phyloP scores from a whole-genome alignment of 2,888 invertebrate species.

The Heliothis peltigera region DNA sequence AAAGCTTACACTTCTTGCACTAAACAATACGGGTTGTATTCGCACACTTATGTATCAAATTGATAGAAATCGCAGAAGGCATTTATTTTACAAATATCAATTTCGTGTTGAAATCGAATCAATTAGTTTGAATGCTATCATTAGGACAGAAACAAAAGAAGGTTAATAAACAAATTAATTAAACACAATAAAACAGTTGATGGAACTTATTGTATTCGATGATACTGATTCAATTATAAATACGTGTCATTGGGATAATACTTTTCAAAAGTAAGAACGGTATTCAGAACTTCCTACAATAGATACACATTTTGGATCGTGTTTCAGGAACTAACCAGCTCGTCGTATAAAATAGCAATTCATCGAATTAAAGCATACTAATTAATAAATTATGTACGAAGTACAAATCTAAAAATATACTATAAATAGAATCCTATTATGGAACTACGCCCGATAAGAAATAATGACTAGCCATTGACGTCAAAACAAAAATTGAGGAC shows the following conservation, averaged over 20 bases:
- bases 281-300: background rate
- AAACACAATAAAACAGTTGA: conserved; percentile 25
- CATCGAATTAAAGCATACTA: too few species aligned
- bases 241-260: conserved; percentile 2
- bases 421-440: background rate
- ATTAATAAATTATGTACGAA: too few species aligned
- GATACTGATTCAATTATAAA: conserved; percentile 12
- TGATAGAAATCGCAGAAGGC: background rate
- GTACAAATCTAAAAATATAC: background rate
- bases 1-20: too few species aligned
- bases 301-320: background rate
- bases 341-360: background rate
- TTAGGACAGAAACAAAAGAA: background rate
- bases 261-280: background rate
- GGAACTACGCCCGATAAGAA: conserved; percentile 21
- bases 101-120: background rate
- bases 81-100: background rate
- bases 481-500: background rate
- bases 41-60: background rate
- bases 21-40: background rate
- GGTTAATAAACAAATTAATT: conserved; percentile 15
- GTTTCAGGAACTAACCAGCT: background rate
- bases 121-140: background rate
- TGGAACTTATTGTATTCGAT: conserved; percentile 39
- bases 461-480: conserved; percentile 4